Evolutionary conservation across 1,140 invertebrate genomes (phyloP), one percentile per base, ranked within the genome.

Genomic region (Drosophila dunni): DNA sequence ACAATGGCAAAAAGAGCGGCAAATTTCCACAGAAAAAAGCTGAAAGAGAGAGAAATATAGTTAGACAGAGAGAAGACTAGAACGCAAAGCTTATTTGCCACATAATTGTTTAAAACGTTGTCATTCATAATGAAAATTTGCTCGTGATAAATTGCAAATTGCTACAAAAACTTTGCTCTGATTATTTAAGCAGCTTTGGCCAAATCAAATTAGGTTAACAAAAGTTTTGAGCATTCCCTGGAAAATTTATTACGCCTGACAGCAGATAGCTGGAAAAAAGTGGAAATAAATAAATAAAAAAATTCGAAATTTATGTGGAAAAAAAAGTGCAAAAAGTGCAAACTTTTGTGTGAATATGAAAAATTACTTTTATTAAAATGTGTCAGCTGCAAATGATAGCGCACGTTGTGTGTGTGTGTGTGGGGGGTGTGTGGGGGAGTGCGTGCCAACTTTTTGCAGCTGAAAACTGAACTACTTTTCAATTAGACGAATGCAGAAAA

Each of bases 401-500:
- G 15, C 29, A 53, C 50, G 33, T 8, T 51, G 29, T 40, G 53
- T 29, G 24, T 24, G 24, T 1, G n/a, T n/a, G n/a, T n/a, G n/a
- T n/a, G n/a, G n/a, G n/a, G n/a, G n/a, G n/a, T n/a, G n/a, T n/a
- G n/a, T n/a, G n/a, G n/a, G n/a, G n/a, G n/a, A n/a, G 7, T 11
- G 48, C 51, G 17, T 3, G 45, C 24, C 51, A 65, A 11, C 20
- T 48, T 76, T 44, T 13, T 6, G 17, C 17, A 13, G 11, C 24
- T 29, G 40, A n/a, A 33, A 17, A 13, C 8, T 72, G 62, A 65
- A 67, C 63, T 62, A 50, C 40, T 73, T 67, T 61, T 56, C 58
- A 74, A 69, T 62, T 69, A 74, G 45, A 53, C 65, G 71, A 74
- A 74, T 74, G 51, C 71, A 56, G 69, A 74, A 69, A 74, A 74